Percentiles rank a stretch among this genome's conserved stretches.
Conservation (phyloP, 2,113 vertebrate genomes). For the Sander vitreus region DNA sequence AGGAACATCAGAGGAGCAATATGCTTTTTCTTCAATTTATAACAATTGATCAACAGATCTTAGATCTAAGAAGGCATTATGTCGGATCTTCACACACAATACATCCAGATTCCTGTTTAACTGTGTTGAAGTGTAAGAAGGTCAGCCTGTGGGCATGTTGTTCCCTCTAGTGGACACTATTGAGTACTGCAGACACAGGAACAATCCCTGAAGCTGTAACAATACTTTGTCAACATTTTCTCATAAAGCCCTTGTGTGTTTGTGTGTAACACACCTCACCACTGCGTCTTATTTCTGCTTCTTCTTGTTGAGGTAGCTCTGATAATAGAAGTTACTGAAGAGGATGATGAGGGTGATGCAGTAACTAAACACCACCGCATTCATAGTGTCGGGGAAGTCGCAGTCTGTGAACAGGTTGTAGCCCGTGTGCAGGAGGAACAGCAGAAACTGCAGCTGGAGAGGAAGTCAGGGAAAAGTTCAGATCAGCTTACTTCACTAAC, state of each 20-base stretch:
- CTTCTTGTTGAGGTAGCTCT: constrained; percentile 76
- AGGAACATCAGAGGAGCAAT: neutral
- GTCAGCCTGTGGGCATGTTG: constrained; percentile 2
- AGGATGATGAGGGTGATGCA: constrained; percentile 83
- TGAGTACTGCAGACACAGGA: constrained; percentile 16
- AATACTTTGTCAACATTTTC: neutral
- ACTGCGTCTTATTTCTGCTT: constrained; percentile 70
- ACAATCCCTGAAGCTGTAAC: neutral
- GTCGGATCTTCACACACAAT: too few relatives aligned
- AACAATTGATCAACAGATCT: neutral
- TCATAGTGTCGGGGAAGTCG: constrained; percentile 81
- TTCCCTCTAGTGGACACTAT: constrained; percentile 69
- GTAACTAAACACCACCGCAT: constrained; percentile 76
- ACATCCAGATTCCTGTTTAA: neutral
- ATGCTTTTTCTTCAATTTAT: neutral
- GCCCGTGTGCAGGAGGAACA: constrained; percentile 81
- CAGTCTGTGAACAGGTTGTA: constrained; percentile 84
- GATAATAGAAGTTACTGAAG: constrained; percentile 84
- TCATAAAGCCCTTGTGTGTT: neutral
- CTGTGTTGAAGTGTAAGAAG: neutral
- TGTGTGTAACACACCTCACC: neutral
- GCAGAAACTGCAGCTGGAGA: constrained; percentile 83
- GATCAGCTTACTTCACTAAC: neutral
- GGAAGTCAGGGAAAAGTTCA: neutral
- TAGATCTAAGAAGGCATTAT: neutral